phyloP scores from a whole-genome alignment of 2,113 vertebrate species.

The Aptenodytes forsteri region DNA sequence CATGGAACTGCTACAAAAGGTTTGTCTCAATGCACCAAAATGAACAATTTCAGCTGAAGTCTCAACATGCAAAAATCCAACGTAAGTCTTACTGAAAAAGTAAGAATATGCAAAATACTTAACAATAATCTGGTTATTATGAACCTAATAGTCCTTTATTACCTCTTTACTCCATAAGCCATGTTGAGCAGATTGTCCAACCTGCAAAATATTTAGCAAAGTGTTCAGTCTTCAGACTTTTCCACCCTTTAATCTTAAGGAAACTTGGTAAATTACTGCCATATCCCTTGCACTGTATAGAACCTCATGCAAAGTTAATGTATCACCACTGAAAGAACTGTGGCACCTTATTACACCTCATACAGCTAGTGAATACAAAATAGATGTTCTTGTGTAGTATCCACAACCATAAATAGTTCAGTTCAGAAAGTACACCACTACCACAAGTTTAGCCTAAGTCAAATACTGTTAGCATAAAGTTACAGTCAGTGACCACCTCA shows the following conservation, averaged over 20 bases:
- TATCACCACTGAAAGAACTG: background rate
- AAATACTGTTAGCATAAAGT: background rate
- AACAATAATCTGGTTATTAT: constrained; percentile 21
- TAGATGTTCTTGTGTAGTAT: background rate
- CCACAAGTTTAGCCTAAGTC: background rate
- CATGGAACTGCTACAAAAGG: background rate
- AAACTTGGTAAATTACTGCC: constrained; percentile 12
- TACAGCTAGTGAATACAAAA: background rate
- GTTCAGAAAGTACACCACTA: background rate
- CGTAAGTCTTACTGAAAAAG: constrained; percentile 17
- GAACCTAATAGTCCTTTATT: constrained; percentile 72
- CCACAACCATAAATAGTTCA: background rate
- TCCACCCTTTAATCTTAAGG: background rate
- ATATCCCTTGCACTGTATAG: background rate
- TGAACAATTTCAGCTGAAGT: background rate
- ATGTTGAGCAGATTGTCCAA: constrained; percentile 99
- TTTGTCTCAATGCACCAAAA: constrained; percentile 14
- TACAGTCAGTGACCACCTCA: background rate
- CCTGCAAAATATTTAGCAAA: constrained; percentile 85
- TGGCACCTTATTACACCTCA: background rate
- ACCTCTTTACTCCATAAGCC: constrained; percentile 99
- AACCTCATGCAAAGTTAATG: background rate
- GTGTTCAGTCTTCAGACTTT: constrained; percentile 69
- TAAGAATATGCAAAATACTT: constrained; percentile 20
- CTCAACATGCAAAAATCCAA: constrained; percentile 67